Conservation (phyloP, 2,888 invertebrate genomes). For the Eucera pruinosa region DNA sequence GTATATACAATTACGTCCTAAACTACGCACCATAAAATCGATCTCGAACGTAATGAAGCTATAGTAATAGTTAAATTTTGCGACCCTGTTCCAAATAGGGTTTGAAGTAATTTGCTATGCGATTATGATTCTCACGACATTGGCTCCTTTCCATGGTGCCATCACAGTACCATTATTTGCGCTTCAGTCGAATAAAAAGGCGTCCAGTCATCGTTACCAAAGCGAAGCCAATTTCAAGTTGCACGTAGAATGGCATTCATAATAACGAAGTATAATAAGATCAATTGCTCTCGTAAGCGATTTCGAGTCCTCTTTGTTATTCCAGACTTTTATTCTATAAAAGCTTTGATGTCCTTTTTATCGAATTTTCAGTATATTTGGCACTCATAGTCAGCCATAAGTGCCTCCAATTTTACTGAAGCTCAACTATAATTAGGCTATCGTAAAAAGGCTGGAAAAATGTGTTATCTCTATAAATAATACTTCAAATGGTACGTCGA, state of each 20-base stretch:
- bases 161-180: conserved; percentile 16
- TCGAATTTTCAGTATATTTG: not conserved
- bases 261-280: conserved; percentile 32
- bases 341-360: not conserved
- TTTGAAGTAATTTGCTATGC: conserved; percentile 15
- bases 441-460: not conserved
- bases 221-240: not conserved
- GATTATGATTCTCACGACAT: conserved; percentile 3
- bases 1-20: no score
- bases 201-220: conserved; percentile 18
- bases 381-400: not conserved
- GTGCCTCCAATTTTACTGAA: not conserved
- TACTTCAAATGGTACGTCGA: not conserved
- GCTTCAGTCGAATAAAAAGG: conserved; percentile 24
- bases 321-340: conserved; percentile 10
- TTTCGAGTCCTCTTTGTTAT: conserved; percentile 5
- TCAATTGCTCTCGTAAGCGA: conserved; percentile 35
- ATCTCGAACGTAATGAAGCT: not conserved
- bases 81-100: not conserved
- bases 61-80: not conserved
- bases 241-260: conserved; percentile 2
- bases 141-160: conserved; percentile 22
- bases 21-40: no score
- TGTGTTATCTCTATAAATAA: not conserved
- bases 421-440: not conserved